Evolutionary conservation across 2,888 invertebrate genomes (phyloP), one percentile per base, ranked within the genome.

Genomic region (Cancer borealis): DNA sequence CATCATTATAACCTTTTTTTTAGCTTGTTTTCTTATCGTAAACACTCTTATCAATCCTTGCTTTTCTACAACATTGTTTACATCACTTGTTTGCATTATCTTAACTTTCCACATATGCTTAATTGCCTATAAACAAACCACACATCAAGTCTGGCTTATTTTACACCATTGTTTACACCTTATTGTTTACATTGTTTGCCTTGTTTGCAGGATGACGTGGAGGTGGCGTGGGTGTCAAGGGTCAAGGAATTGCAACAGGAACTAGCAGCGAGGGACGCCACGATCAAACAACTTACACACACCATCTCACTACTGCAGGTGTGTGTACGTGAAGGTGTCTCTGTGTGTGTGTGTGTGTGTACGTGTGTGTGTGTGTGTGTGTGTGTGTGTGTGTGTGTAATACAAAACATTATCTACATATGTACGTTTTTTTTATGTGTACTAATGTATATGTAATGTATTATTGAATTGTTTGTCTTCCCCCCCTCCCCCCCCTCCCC

Each of bases 231-330:
- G 96, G 97, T 97, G 96, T 96, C 96, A 49, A 96, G 98, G 94
- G 98, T 98, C 96, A 97, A 97, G 95, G 98, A 97, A 96, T 97
- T 98, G 96, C 98, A 98, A 96, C 97, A 98, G 95, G 98, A 98
- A 97, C 98, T 98, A n/a, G 97, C 97, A 60, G 98, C 97, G 96
- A 97, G 98, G 73, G 98, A 98, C 96, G 98, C 98, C 96, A 98
- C 98, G 95, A 98, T 98, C 96, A 97, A 97, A 92, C 98, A 98
- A 96, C 97, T 98, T 12, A 93, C 94, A n/a, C 95, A 95, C 79
- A 94, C 94, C 79, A 94, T 94, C 54, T 54, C 94, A 17, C 21
- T 79, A 30, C 89, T 94, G n/a, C 94, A 94, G 92, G 94, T 94
- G 49, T 88, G 89, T 91, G 39, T 84, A 30, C 14, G 39, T 84